Evolutionary conservation across 2,797 vertebrate species (phyloP).

Genomic region (Neopelma chrysocephalum): DNA sequence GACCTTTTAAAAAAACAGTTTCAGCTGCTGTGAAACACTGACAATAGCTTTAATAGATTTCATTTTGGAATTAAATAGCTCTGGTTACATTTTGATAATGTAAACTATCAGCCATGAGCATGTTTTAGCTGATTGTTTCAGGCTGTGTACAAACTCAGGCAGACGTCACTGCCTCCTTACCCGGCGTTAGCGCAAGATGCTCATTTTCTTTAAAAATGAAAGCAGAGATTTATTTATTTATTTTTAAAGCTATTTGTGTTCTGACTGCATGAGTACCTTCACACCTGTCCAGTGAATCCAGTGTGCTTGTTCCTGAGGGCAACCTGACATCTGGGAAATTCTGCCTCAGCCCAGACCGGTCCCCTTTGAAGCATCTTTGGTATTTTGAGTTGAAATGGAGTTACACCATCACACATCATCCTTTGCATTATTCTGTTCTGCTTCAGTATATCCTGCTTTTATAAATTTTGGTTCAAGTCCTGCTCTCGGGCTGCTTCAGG

Average conservation of each 20-base stretch:
- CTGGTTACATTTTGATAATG: not conserved
- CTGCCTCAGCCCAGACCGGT: not conserved
- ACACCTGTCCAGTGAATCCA: slow-evolving; percentile 36
- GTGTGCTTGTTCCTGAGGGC: not conserved
- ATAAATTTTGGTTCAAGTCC: not conserved
- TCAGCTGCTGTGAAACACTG: slow-evolving; percentile 21
- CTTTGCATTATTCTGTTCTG: slow-evolving; percentile 11
- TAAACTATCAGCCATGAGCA: not conserved
- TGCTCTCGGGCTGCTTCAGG: not conserved
- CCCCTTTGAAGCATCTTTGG: not conserved
- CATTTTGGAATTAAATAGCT: not conserved
- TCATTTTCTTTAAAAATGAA: slow-evolving; percentile 8
- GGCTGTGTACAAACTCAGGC: slow-evolving; percentile 29
- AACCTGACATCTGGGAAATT: slow-evolving; percentile 46
- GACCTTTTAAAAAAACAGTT: slow-evolving; percentile 23
- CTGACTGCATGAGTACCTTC: slow-evolving; percentile 29
- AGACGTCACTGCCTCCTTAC: slow-evolving; percentile 10
- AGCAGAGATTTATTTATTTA: not conserved
- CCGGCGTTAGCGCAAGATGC: not conserved
- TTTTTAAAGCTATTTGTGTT: slow-evolving; percentile 13
- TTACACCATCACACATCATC: not conserved
- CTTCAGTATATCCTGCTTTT: not conserved
- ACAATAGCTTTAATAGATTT: slow-evolving; percentile 34
- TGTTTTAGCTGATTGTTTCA: slow-evolving; percentile 3
- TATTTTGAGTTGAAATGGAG: slow-evolving; percentile 7